Base-by-base conservation (phyloP, 2,113 vertebrate genomes). In the Bagarius yarrelli region DNA sequence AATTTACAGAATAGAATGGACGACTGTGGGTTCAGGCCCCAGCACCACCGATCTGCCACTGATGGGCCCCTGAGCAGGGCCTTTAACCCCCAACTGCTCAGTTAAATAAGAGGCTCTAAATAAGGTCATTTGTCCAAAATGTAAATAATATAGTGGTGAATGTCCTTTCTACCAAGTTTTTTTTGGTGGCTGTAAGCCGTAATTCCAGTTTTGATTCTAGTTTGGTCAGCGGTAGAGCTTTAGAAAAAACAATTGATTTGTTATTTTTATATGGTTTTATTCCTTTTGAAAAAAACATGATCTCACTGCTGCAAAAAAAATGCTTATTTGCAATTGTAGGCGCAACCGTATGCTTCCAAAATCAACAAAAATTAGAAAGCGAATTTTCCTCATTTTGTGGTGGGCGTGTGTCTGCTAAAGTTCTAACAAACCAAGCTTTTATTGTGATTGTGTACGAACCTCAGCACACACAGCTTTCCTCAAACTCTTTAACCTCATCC, bases 371-470 rank as follows among this genome's bases (percentile, higher is more conserved):
- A 79, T 36, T 55, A 64, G 23, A 75, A 82, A 79, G 44, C 60
- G 19, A 40, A 32, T 71, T 79, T 85, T 82, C 80, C 56, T 82
- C 72, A 80, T 72, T 25, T 72, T 83, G 84, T 80, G 83, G 83
- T 79, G 76, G 76, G 76, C 53, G 70, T 81, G 70, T 81, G 80
- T 69, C 40, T 53, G 44, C 56, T 63, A 1, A 70, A 79, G 70
- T 79, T 85, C 78, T 73, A 79, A 67, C 76, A 75, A 61, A 70
- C 52, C 75, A 57, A 27, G 30, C 81, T 85, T 81, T 59, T 59
- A 76, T 82, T 50, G 12, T 70, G 83, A 85, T 85, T 75, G 80
- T 63, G 23, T 81, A 63, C 21, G 23, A 44, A 36, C 47, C 36
- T 78, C 72, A 57, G 75, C 67, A 18, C 79, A 66, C 70, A 67